Percentiles rank a stretch among this genome's conserved stretches.
These are phyloP conservation scores for Vicugna pacos DNA, from an alignment of 2,113 vertebrate species.

Conservation along the genomic window DNA sequence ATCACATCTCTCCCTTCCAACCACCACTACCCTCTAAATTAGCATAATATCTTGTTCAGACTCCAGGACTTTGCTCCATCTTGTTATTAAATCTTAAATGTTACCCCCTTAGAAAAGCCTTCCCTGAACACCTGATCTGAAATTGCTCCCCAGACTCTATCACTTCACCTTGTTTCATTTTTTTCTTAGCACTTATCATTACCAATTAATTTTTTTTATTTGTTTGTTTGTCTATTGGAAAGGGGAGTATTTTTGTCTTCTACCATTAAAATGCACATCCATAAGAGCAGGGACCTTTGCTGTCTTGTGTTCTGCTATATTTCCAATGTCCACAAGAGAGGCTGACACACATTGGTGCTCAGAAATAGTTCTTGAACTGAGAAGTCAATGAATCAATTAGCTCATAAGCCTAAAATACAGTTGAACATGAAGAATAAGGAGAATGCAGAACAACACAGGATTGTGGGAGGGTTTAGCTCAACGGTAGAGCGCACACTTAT, in stretches of 20 bases:
- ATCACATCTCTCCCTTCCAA: neutral
- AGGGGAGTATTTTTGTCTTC: neutral
- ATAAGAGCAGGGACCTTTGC: neutral
- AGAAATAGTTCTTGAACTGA: slow-evolving; percentile 19
- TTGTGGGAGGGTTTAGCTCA: no score
- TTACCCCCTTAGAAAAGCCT: neutral
- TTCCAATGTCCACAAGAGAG: neutral
- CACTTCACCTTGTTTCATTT: neutral
- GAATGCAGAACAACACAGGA: neutral
- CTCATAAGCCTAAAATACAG: neutral
- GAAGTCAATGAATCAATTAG: neutral
- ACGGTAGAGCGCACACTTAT: no score
- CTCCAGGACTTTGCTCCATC: neutral
- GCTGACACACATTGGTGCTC: neutral
- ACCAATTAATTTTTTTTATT: neutral
- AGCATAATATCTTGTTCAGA: neutral
- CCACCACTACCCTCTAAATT: neutral
- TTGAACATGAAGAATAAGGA: slow-evolving; percentile 14
- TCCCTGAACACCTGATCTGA: neutral
- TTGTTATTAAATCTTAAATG: neutral
- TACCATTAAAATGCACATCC: neutral
- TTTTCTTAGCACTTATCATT: neutral
- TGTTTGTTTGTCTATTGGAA: neutral
- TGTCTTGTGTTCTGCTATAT: neutral
- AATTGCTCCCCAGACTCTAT: neutral